These are phyloP conservation scores for Phaedon cochleariae DNA, from an alignment of 2,888 invertebrate genomes.

Conservation along the genomic window DNA sequence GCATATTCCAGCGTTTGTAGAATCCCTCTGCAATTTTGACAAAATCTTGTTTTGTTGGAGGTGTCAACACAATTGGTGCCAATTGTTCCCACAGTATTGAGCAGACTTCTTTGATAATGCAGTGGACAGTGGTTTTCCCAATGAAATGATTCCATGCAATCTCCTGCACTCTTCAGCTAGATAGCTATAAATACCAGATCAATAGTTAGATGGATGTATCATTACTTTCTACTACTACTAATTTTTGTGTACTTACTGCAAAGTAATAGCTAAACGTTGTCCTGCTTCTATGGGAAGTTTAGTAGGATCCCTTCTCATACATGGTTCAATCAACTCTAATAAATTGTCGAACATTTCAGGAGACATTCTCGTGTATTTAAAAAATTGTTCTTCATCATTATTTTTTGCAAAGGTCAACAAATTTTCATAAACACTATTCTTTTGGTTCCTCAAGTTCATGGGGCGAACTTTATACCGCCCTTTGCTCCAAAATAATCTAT, in stretches of 20 bases:
- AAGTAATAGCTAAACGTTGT: slow-evolving; percentile 12
- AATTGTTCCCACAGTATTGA: background rate
- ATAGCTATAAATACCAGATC: background rate
- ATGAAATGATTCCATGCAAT: background rate
- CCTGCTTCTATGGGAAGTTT: background rate
- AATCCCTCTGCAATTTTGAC: slow-evolving; percentile 7
- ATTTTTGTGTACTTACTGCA: background rate
- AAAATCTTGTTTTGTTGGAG: background rate
- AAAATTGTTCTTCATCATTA: slow-evolving; percentile 26
- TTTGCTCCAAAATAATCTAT: background rate
- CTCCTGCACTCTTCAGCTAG: background rate
- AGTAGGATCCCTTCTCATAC: background rate
- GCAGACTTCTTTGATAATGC: background rate
- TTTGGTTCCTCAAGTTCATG: background rate
- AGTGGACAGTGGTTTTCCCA: background rate
- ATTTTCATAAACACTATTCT: background rate
- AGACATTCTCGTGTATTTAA: slow-evolving; percentile 22
- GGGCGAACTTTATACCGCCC: background rate
- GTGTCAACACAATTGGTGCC: background rate
- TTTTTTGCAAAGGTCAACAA: background rate
- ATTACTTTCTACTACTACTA: background rate
- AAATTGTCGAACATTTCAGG: slow-evolving; percentile 19
- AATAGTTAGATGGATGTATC: background rate
- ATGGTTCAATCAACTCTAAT: background rate
- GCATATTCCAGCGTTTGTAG: slow-evolving; percentile 11